Conservation (phyloP, 1,140 invertebrate genomes). For the Drosophila ironensis region DNA sequence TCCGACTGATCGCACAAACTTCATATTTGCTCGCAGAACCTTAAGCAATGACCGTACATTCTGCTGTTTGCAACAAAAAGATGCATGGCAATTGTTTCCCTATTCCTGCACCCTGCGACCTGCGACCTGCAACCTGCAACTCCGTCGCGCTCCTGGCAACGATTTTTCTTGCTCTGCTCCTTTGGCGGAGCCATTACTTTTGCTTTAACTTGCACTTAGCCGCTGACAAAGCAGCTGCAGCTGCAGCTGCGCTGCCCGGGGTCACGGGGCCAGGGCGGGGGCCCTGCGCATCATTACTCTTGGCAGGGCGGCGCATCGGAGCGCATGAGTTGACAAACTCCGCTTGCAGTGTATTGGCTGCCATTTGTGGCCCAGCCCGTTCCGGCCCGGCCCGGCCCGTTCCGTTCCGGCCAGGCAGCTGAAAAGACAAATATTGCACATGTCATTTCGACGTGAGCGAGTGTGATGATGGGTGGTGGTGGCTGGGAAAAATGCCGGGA, state of each 20-base stretch:
- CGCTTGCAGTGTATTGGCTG: conserved; percentile 59
- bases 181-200: conserved; percentile 62
- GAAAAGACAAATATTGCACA: conserved; percentile 74
- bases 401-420: too few relatives aligned
- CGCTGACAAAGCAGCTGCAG: conserved; percentile 64
- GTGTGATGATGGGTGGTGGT: conserved; percentile 18
- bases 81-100: conserved; percentile 57
- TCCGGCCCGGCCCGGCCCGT: too few relatives aligned
- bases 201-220: conserved; percentile 73
- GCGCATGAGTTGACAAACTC: conserved; percentile 66
- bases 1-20: too few relatives aligned
- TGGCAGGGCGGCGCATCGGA: conserved; percentile 47
- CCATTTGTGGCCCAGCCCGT: conserved; percentile 56
- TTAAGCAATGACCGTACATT: too few relatives aligned
- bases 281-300: conserved; percentile 66
- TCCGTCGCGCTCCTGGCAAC: conserved; percentile 15
- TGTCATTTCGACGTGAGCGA: conserved; percentile 59
- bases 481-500: too few relatives aligned
- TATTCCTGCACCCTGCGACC: conserved; percentile 1
- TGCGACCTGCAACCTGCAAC: conserved; percentile 2
- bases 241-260: not conserved
- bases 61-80: too few relatives aligned
- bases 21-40: too few relatives aligned
- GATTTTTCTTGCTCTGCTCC: conserved; percentile 41
- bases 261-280: not conserved